Evolutionary conservation across 2,888 invertebrate species (phyloP), one percentile per base, ranked within the genome.

Genomic region (Ptilodon capucinus): DNA sequence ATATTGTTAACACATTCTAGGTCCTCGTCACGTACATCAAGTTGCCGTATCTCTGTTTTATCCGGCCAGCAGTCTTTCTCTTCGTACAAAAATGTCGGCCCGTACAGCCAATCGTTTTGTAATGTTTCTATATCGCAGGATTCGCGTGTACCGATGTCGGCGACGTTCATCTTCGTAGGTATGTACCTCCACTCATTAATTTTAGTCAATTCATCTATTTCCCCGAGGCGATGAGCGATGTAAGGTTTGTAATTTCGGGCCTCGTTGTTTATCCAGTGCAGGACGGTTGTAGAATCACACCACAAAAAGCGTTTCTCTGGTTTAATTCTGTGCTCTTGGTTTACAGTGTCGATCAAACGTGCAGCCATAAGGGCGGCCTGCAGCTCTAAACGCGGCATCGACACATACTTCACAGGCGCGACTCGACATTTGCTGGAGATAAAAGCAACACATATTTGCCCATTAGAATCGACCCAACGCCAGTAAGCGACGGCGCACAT

Each of bases 231-330:
- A 19, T 66, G 46, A 0, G 60, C 54, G 0, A 52, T 42, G 39
- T 54, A 65, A 0, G 43, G 7, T 44, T 58, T 59, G 21, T 65
- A 65, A 9, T 34, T 45, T 1, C 57, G 46, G 1, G 42, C 30
- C 1, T 54, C 38, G 23, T 54, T 56, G 13, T 40, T 35, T 8
- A 63, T 52, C 63, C 60, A 61, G n/a, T 53, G 44, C 1, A 68
- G 38, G 0, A 51, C 60, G 0, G 52, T 60, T 0, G 48, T 54
- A 2, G 60, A 60, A 38, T 64, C 64, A 5, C 48, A 44, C 65
- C 64, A 68, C 36, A 48, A 57, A 34, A 34, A 38, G 7, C 32
- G 34, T 0, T 14, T 11, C 7, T n/a, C n/a, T 34, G 32, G 8
- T 32, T 35, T 35, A 9, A 50, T 30, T 35, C 39, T 35, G n/a